Conservation (phyloP, 2,888 invertebrate species). For the Drosophila pegasa region DNA sequence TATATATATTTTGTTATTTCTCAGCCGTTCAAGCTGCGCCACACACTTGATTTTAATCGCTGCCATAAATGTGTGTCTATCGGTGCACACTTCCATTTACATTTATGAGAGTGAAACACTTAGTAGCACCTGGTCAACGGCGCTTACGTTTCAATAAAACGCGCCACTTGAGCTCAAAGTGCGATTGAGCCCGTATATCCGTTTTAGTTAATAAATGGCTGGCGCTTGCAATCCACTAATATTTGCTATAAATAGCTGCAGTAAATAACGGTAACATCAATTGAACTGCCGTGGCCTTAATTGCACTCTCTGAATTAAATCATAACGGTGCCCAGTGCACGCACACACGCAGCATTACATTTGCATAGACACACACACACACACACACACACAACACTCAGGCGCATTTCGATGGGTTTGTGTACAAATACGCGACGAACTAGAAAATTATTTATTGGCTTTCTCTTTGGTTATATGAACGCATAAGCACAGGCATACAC, state of each 20-base stretch:
- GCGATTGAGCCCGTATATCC: conserved; percentile 44
- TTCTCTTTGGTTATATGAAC: conserved; percentile 40
- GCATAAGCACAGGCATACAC: background rate
- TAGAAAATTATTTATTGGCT: conserved; percentile 45
- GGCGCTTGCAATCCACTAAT: conserved; percentile 11
- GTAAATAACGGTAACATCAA: conserved; percentile 22
- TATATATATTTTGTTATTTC: conserved; percentile 37
- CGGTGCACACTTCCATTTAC: conserved; percentile 51
- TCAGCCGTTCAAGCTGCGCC: conserved; percentile 19
- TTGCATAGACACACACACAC: background rate
- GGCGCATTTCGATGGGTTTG: conserved; percentile 14
- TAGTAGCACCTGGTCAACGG: conserved; percentile 30
- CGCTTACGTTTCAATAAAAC: conserved; percentile 56
- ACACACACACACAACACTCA: conserved; percentile 8
- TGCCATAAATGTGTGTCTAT: conserved; percentile 37
- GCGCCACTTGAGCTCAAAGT: conserved; percentile 70
- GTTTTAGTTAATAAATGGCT: conserved; percentile 49
- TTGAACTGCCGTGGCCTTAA: conserved; percentile 36
- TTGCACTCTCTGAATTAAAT: conserved; percentile 44
- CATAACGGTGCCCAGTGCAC: conserved; percentile 21
- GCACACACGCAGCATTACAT: background rate
- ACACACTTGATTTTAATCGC: conserved; percentile 29
- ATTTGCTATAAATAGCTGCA: conserved; percentile 18
- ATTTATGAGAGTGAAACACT: conserved; percentile 24
- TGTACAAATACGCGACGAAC: conserved; percentile 31